A percentile compares a stretch with the other conserved stretches of the same genome.
Conservation (phyloP, 1,140 invertebrate genomes). For the Calosoma granatense region DNA sequence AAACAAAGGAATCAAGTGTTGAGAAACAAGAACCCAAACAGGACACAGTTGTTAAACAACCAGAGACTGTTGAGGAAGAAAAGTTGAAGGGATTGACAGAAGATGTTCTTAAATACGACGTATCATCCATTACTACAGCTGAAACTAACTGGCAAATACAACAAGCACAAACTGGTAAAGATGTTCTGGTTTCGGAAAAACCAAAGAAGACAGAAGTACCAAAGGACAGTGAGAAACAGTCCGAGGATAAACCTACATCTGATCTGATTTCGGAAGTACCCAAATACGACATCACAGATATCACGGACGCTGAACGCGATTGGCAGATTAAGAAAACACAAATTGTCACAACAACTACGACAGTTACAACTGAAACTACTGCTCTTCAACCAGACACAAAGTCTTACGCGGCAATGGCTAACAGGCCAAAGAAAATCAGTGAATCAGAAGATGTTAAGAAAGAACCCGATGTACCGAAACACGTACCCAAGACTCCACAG, state of each 20-base stretch:
- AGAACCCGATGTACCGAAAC: constrained; percentile 30
- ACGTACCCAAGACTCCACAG: constrained; percentile 23
- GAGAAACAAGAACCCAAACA: not conserved
- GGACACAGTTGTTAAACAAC: not conserved
- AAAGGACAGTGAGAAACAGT: not conserved
- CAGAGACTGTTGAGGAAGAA: not conserved
- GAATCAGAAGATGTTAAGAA: constrained; percentile 35
- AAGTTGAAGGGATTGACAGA: not conserved
- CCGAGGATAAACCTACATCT: constrained; percentile 3
- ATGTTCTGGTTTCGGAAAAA: not conserved
- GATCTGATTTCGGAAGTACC: constrained; percentile 13
- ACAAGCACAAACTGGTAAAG: not conserved
- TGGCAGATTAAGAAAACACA: not conserved
- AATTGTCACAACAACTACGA: not conserved
- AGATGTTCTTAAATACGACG: constrained; percentile 11
- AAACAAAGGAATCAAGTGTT: too few species aligned
- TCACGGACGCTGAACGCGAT: not conserved
- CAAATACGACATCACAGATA: constrained; percentile 9
- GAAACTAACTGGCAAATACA: not conserved
- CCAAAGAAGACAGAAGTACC: not conserved
- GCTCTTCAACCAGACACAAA: constrained; percentile 27
- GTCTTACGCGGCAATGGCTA: constrained; percentile 48
- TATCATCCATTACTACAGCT: not conserved
- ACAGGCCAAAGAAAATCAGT: constrained; percentile 24
- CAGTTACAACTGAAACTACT: not conserved